A percentile compares a stretch with the other conserved stretches of the same genome.
These are phyloP conservation scores for Sphaerodactylus townsendi DNA, from an alignment of 2,113 vertebrate species.

Conservation along the genomic window DNA sequence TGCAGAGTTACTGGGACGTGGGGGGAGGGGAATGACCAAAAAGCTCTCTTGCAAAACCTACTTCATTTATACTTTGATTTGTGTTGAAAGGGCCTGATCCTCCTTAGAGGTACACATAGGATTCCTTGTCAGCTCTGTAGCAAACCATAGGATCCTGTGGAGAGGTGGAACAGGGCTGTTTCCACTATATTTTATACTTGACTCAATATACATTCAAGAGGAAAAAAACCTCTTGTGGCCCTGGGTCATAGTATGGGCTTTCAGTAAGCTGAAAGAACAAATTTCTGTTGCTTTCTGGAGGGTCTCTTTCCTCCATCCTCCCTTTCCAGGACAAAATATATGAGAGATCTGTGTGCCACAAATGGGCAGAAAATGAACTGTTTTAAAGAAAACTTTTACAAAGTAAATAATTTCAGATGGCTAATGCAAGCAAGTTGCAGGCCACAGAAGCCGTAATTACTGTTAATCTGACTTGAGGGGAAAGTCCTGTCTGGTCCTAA, in stretches of 20 bases:
- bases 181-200: neutral
- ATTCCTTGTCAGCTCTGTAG: neutral
- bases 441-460: too few relatives aligned
- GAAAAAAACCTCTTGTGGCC: neutral
- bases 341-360: neutral
- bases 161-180: neutral
- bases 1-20: too few relatives aligned
- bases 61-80: too few relatives aligned
- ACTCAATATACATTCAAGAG: neutral
- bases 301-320: neutral
- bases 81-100: too few relatives aligned
- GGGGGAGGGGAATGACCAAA: too few relatives aligned
- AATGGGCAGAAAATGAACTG: neutral
- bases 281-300: neutral
- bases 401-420: neutral
- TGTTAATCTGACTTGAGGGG: neutral
- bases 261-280: neutral
- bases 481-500: neutral
- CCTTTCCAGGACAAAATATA: neutral
- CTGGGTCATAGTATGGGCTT: neutral
- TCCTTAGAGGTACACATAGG: neutral
- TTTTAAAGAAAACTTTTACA: neutral
- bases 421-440: neutral
- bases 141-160: neutral
- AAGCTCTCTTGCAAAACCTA: too few relatives aligned